These are phyloP conservation scores for Microtus richardsoni DNA, from an alignment of 2,113 vertebrate species.

Conservation along the genomic window DNA sequence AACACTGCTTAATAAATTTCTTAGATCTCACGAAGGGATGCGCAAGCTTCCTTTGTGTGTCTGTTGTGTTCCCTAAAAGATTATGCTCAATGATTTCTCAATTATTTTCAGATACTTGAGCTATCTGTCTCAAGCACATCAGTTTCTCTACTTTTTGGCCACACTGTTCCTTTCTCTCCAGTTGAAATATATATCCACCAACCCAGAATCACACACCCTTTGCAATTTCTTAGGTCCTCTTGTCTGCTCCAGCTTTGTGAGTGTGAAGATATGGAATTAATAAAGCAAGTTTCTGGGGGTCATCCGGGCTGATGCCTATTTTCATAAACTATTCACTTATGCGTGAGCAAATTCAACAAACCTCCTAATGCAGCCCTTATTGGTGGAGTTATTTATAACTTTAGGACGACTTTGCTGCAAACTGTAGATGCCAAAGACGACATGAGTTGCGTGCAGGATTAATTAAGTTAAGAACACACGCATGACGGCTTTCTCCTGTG, in stretches of 20 bases:
- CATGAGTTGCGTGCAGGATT: constrained; percentile 32
- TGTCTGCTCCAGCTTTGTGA: constrained; percentile 67
- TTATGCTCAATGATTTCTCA: constrained; percentile 24
- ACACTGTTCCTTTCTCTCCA: constrained; percentile 82
- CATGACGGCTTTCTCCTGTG: constrained; percentile 30
- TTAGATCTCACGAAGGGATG: not conserved
- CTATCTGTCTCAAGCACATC: constrained; percentile 75
- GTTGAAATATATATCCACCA: constrained; percentile 81
- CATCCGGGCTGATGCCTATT: constrained; percentile 66
- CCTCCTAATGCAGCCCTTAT: constrained; percentile 1
- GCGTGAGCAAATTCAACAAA: constrained; percentile 29
- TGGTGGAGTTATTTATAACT: constrained; percentile 68
- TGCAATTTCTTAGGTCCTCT: constrained; percentile 57
- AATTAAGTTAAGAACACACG: constrained; percentile 53
- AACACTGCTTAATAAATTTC: constrained; percentile 56
- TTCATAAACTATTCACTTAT: constrained; percentile 57
- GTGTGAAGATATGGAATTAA: constrained; percentile 65
- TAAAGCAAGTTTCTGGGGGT: constrained; percentile 64
- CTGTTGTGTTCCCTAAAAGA: not conserved
- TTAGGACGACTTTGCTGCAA: constrained; percentile 54
- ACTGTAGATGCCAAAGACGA: constrained; percentile 57
- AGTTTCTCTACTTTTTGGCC: constrained; percentile 85
- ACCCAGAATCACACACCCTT: constrained; percentile 76
- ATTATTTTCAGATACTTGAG: constrained; percentile 58
- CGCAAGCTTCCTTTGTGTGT: constrained; percentile 14